Evolutionary conservation across 2,797 vertebrate species (phyloP), one percentile per base, ranked within the genome.

Genomic region (Kryptopterus vitreolus): DNA sequence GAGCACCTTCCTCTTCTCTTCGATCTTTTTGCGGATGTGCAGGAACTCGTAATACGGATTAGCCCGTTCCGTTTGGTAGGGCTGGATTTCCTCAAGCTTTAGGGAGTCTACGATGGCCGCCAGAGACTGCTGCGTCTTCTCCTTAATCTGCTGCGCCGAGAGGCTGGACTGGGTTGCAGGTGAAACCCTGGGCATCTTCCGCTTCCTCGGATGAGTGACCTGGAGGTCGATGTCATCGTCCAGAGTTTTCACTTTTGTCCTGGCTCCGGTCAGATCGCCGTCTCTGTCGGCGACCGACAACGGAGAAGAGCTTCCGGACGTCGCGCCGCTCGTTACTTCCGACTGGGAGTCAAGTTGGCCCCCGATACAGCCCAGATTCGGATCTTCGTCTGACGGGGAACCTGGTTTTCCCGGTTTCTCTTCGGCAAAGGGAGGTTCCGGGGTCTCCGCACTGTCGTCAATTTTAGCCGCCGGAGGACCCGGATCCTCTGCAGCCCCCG

Each of bases 31-130:
- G 65, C 98, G 92, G 90, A 99, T 99, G 89, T 99, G 98, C 87
- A 99, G 91, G 86, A 96, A 99, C 86, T 99, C 98, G 83, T 98
- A 99, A 90, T 99, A 99, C 0, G 98, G 98, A 93, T 99, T 99
- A 85, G 97, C 96, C 73, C 98, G 92, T 86, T 99, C 98, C 0
- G 98, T 97, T 91, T 96, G 97, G 86, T 99, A 99, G 0, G 98
- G 98, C 82, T 99, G 90, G 31, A 99, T 99, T 91, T 99, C 98
- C 89, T 99, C 98, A 79, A 99, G 93, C 90, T 99, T 99, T 61
- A 99, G 90, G 26, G 97, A 95, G 89, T 98, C 98, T 87, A 99
- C 98, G 0, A 99, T 90, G 26, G 96, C 96, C 18, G 98, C 98
- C 65, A 99, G 89, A 0, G 98, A 98, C 89, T 98, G 96, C 87